A percentile compares a stretch with the other conserved stretches of the same genome.
Evolutionary conservation across 2,113 vertebrate species (phyloP).

Genomic region (Elachura formosa): DNA sequence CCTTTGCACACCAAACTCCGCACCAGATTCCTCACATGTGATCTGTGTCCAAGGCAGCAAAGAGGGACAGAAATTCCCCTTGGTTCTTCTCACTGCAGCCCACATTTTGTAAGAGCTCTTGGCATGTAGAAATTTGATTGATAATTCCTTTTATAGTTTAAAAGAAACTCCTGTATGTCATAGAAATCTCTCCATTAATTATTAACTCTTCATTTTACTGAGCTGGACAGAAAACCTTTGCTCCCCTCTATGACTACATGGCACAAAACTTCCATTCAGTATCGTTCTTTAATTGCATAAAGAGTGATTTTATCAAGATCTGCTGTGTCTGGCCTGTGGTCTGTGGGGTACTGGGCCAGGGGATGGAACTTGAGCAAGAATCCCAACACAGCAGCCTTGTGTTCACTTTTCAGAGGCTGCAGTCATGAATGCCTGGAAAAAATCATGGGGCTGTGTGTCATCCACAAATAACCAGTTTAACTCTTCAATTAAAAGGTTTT

Average conservation of each 20-base stretch:
- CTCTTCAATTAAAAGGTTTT: neutral
- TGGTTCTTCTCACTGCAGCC: neutral
- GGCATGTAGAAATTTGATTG: neutral
- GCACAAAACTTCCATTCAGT: neutral
- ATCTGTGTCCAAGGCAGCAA: neutral
- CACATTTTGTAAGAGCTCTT: neutral
- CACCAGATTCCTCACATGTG: neutral
- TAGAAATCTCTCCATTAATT: neutral
- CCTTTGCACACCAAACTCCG: neutral
- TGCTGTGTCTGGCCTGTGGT: neutral
- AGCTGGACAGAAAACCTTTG: neutral
- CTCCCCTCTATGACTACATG: neutral
- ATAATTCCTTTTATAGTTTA: neutral
- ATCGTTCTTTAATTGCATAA: neutral
- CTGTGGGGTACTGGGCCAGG: neutral
- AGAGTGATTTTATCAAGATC: neutral
- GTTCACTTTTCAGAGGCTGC: neutral
- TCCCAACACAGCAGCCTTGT: constrained; percentile 11
- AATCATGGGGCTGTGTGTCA: neutral
- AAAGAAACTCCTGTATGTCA: neutral
- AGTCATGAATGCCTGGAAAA: neutral
- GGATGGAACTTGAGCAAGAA: neutral
- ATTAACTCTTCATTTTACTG: neutral
- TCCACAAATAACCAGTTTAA: neutral
- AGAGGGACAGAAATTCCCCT: neutral